A percentile compares a stretch with the other conserved stretches of the same genome.
These are phyloP conservation scores for Norana najaformis DNA, from an alignment of 2,888 invertebrate species.

Conservation along the genomic window DNA sequence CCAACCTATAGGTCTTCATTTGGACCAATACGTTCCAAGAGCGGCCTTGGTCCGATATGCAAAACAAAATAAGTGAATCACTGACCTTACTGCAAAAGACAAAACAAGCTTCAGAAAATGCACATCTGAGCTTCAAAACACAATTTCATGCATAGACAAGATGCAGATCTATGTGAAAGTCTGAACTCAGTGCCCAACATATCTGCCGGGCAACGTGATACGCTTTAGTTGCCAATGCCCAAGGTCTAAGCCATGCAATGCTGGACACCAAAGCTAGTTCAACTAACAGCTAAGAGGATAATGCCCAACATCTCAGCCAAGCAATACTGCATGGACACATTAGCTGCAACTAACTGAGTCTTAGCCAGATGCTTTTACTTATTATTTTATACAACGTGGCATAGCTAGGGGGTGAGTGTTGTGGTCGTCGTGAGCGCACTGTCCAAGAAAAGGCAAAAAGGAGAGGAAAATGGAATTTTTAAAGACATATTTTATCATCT, in stretches of 20 bases:
- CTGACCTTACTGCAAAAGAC: not conserved
- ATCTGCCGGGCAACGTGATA: too few relatives aligned
- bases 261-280: too few relatives aligned
- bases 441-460: too few relatives aligned
- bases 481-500: too few relatives aligned
- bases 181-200: too few relatives aligned
- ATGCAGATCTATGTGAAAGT: not conserved
- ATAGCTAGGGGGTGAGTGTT: too few relatives aligned
- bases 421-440: too few relatives aligned
- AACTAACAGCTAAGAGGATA: too few relatives aligned
- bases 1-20: not conserved
- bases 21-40: not conserved
- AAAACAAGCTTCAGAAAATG: not conserved
- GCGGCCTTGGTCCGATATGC: conserved; percentile 3
- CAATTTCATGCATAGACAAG: not conserved
- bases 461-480: too few relatives aligned
- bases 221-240: too few relatives aligned
- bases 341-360: too few relatives aligned
- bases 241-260: not conserved
- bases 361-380: not conserved
- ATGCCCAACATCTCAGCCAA: not conserved
- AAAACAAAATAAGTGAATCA: not conserved
- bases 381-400: not conserved
- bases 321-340: not conserved
- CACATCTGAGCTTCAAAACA: not conserved